Evolutionary conservation across 1,140 invertebrate species (phyloP), one percentile per base, ranked within the genome.

Genomic region (Trypoxylus dichotomus): DNA sequence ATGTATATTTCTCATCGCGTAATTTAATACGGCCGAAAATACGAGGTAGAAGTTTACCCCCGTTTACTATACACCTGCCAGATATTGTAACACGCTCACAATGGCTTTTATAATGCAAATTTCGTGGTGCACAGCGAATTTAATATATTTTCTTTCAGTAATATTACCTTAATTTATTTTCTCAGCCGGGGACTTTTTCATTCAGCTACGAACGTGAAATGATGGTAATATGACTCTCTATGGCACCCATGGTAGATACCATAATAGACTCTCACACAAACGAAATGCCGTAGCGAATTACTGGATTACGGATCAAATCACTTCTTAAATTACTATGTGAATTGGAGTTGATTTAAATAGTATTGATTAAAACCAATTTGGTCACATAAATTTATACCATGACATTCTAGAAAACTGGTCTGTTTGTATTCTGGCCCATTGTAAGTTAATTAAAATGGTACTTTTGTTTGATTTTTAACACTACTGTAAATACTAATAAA

Each of bases 81-180:
- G 47, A 54, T 19, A n/a, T 19, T 54, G 15, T 54, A 54, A 54
- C 47, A 54, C 15, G 47, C 15, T 54, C 47, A 54, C 47, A 54
- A 54, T 54, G 47, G 47, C 47, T 54, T 54, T 54, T 54, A 54
- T 54, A 19, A 54, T 54, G 47, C 47, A 54, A 54, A 54, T 54
- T 37, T 5, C 47, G 19, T 5, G 47, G 47, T 54, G 47, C 47
- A 54, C 15, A 7, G 47, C 47, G 47, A 54, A 54, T 54, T 54
- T 54, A 54, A 54, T 54, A 54, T 54, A 54, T 54, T n/a, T 54
- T 54, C 47, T 54, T 54, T 54, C 47, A 19, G 47, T 54, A 54
- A 54, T 54, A 54, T 54, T 54, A 19, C 47, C 47, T 54, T 54
- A 54, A 54, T 54, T 54, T 54, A 19, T 54, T 54, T 54, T 19